These are phyloP conservation scores for Argynnis bischoffii DNA, from an alignment of 2,888 invertebrate genomes.

Conservation along the genomic window DNA sequence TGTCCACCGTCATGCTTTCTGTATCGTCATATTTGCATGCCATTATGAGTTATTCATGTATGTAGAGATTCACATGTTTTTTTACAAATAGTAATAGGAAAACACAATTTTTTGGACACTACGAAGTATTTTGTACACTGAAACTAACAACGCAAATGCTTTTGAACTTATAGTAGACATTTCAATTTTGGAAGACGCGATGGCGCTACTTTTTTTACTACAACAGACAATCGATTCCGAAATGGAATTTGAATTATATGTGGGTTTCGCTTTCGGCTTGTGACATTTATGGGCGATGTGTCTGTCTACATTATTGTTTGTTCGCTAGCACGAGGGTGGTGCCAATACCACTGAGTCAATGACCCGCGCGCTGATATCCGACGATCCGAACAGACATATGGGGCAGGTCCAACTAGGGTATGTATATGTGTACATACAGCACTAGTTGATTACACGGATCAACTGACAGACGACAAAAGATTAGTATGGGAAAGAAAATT, in stretches of 20 bases:
- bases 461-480: conserved; percentile 40
- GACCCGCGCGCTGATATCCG: conserved; percentile 97
- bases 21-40: conserved; percentile 74
- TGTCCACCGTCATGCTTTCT: conserved; percentile 71
- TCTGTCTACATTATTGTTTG: conserved; percentile 81
- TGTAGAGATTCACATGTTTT: conserved; percentile 48
- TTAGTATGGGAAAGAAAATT: conserved; percentile 2
- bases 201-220: conserved; percentile 81
- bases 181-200: conserved; percentile 51
- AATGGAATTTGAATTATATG: conserved; percentile 45
- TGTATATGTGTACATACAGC: conserved; percentile 84
- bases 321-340: conserved; percentile 95
- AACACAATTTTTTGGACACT: conserved; percentile 47
- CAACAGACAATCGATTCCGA: conserved; percentile 69
- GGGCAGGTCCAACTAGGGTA: conserved; percentile 98
- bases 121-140: conserved; percentile 54
- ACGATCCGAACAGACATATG: conserved; percentile 94
- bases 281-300: conserved; percentile 69
- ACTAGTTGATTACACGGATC: conserved; percentile 56
- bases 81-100: conserved; percentile 25
- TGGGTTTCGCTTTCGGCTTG: conserved; percentile 52
- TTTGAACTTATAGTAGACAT: conserved; percentile 55
- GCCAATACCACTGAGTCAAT: conserved; percentile 96
- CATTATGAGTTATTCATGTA: conserved; percentile 69
- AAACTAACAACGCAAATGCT: conserved; percentile 69